Evolutionary conservation across 1,140 invertebrate genomes (phyloP), one percentile per base, ranked within the genome.

Genomic region (Diabrotica undecimpunctata): DNA sequence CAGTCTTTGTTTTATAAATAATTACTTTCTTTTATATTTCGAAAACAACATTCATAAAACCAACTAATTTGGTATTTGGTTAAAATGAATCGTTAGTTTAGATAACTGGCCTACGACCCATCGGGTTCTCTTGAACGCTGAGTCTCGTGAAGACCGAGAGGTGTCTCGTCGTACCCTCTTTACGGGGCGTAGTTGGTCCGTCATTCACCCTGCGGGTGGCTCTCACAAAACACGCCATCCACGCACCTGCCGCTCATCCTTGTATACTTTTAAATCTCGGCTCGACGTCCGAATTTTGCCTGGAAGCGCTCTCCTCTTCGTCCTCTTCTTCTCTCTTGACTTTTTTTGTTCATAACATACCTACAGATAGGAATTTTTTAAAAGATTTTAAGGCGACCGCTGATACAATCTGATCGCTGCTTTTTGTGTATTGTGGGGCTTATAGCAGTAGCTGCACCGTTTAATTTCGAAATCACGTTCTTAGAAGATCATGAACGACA

Each of bases 131-230:
- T 25, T 25, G 25, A 25, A 25, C 25, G 25, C 25, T 25, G 25
- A 25, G 41, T 46, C n/a, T 10, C 41, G n/a, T 10, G 4, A 5
- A 5, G 41, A 46, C 8, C 41, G 41, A 46, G 41, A 62, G 66
- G 56, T 67, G 66, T 62, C 61, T 67, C 35, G 65, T 61, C 50
- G 61, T 63, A 67, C 66, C 66, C 66, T 67, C 61, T 67, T 66
- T 64, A 67, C 54, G 66, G 66, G 66, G 66, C 66, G 66, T 67
- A 67, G 66, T 67, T 36, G 51, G 54, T 62, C 65, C 65, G 65
- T 66, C 65, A 66, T 66, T 66, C 60, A 67, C 66, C 66, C 66
- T 36, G 66, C 66, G 66, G 66, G 66, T 67, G 66, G 66, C 54
- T 67, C 66, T 64, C 66, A 60, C 53, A 64, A 67, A 67, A 57